These are phyloP conservation scores for Drosophila cardini DNA, from an alignment of 1,140 invertebrate species.

Conservation along the genomic window DNA sequence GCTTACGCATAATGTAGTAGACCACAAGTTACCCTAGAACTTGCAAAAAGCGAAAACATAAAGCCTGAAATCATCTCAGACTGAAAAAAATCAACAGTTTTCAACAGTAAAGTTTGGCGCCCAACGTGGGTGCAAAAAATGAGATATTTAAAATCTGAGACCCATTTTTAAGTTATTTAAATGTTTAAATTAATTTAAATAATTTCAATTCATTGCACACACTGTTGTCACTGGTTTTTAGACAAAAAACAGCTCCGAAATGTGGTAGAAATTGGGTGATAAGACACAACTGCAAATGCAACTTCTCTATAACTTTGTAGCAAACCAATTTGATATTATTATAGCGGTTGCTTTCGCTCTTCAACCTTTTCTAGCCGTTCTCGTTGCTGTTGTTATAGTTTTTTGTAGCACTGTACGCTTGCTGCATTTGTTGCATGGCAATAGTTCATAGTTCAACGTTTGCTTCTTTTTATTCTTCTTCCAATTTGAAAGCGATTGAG, in stretches of 20 bases:
- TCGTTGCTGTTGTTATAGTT: conserved; percentile 8
- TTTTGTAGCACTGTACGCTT: conserved; percentile 6
- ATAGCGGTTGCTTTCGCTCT: conserved; percentile 6
- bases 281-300: conserved; percentile 42
- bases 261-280: conserved; percentile 59
- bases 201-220: no score
- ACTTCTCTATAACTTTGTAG: conserved; percentile 31
- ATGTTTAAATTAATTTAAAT: no score
- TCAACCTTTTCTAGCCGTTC: not conserved
- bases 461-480: conserved; percentile 16
- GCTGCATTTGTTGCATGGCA: conserved; percentile 59
- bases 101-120: no score
- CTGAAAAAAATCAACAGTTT: no score
- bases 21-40: conserved; percentile 1
- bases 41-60: no score
- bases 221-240: no score
- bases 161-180: no score
- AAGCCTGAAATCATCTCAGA: no score
- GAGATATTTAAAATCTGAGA: no score
- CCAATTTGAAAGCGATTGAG: conserved; percentile 26
- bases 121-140: not conserved
- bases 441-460: conserved; percentile 62
- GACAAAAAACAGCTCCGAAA: conserved; percentile 16
- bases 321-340: conserved; percentile 40
- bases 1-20: not conserved